Conservation (phyloP, 2,888 invertebrate genomes). For the Caenorhabditis imperialis region DNA sequence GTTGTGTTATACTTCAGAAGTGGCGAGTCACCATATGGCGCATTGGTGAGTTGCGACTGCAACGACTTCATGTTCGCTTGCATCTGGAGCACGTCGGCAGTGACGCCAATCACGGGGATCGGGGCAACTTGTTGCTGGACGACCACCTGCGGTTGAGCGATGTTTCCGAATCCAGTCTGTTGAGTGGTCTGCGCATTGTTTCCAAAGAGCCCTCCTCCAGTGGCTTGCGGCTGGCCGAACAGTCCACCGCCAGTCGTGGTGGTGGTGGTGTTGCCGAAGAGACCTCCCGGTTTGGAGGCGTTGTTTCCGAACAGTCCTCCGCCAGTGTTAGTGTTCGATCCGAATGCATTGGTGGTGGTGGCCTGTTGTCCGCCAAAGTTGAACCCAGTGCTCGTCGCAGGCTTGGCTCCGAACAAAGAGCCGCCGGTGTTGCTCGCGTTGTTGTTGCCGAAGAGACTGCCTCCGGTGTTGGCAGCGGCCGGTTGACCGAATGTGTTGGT, state of each 20-base stretch:
- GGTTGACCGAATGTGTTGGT: constrained; percentile 58
- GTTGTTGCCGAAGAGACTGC: constrained; percentile 78
- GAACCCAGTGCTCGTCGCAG: constrained; percentile 64
- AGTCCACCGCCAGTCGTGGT: constrained; percentile 52
- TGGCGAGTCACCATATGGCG: constrained; percentile 90
- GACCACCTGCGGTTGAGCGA: constrained; percentile 35
- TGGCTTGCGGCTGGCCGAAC: constrained; percentile 65
- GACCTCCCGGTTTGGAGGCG: constrained; percentile 58
- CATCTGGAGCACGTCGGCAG: constrained; percentile 67
- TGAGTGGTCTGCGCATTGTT: constrained; percentile 23
- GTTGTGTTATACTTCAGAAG: constrained; percentile 79
- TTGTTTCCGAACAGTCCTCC: constrained; percentile 60
- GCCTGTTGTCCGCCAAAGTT: constrained; percentile 49
- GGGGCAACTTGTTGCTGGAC: constrained; percentile 55
- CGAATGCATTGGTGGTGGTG: constrained; percentile 79
- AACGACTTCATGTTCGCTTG: constrained; percentile 84
- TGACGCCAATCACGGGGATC: constrained; percentile 66
- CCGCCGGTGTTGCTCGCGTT: constrained; percentile 73
- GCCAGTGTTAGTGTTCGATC: constrained; percentile 74
- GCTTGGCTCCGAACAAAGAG: constrained; percentile 62
- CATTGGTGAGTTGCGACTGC: constrained; percentile 83
- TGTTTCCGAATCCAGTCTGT: constrained; percentile 40
- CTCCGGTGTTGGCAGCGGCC: constrained; percentile 63
- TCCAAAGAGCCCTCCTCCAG: constrained; percentile 48
- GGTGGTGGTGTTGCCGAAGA: constrained; percentile 60